These are phyloP conservation scores for Holotrichia oblita DNA, from an alignment of 1,140 invertebrate genomes.

Conservation along the genomic window DNA sequence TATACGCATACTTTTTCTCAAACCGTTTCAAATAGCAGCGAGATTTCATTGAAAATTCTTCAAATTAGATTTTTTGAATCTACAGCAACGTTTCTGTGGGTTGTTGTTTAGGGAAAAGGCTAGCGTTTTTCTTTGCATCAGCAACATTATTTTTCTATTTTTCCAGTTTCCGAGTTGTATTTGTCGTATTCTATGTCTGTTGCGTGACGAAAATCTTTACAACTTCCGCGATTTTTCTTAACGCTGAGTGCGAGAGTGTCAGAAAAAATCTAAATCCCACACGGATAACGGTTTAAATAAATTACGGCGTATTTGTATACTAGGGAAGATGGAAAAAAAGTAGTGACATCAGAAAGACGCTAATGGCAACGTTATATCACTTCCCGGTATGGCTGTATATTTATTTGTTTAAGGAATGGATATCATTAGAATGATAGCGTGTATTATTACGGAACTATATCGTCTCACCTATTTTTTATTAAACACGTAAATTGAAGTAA, in stretches of 20 bases:
- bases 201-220: conserved; percentile 34
- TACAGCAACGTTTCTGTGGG: background rate
- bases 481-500: no score
- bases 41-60: no score
- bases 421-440: background rate
- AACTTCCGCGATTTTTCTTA: conserved; percentile 33
- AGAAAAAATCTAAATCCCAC: conserved; percentile 28
- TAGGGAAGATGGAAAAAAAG: conserved; percentile 22
- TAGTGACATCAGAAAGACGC: conserved; percentile 6
- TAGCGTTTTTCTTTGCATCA: background rate
- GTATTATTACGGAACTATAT: background rate
- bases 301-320: conserved; percentile 21
- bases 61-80: no score
- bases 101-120: no score
- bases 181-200: conserved; percentile 19
- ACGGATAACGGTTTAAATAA: conserved; percentile 33
- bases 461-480: no score
- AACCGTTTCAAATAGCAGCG: no score
- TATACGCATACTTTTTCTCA: no score
- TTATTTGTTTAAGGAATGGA: conserved; percentile 5
- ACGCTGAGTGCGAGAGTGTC: background rate
- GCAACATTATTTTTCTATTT: conserved; percentile 20
- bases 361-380: conserved; percentile 16
- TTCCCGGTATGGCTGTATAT: background rate
- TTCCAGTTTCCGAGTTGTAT: conserved; percentile 25